phyloP scores from a whole-genome alignment of 2,888 invertebrate species.

The Drosophila sordidapex region DNA sequence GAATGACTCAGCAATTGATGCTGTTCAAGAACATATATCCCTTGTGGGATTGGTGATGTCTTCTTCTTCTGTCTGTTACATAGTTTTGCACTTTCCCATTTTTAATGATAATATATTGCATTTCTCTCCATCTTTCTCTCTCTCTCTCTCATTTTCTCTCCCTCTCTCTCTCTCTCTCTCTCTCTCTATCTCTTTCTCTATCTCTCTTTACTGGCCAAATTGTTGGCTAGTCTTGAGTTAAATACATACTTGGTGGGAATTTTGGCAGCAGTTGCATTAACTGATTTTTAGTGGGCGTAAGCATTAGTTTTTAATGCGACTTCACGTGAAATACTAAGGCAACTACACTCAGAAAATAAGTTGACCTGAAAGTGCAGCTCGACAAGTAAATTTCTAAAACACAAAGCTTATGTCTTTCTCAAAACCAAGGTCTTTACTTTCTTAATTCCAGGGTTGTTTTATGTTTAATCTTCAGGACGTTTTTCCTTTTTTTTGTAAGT shows the following conservation, averaged over 20 bases:
- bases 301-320: too few species aligned
- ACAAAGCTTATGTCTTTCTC: not conserved
- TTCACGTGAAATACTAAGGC: too few species aligned
- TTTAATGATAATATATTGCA: not conserved
- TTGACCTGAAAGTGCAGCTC: too few species aligned
- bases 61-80: not conserved
- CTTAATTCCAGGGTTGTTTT: not conserved
- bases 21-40: not conserved
- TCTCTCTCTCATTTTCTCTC: not conserved
- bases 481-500: not conserved
- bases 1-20: not conserved
- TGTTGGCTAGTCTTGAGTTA: not conserved
- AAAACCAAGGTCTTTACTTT: not conserved
- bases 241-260: slow-evolving; percentile 23
- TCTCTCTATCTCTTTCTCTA: too few species aligned
- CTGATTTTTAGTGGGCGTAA: too few species aligned
- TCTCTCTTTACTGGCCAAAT: too few species aligned
- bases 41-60: not conserved
- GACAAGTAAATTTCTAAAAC: too few species aligned
- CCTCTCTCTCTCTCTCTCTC: too few species aligned
- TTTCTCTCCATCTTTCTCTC: not conserved
- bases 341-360: too few species aligned
- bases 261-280: slow-evolving; percentile 6
- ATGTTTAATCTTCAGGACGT: not conserved
- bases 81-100: not conserved